A percentile compares a stretch with the other conserved stretches of the same genome.
Evolutionary conservation across 2,888 invertebrate genomes (phyloP).

Genomic region (Apamea crenata): DNA sequence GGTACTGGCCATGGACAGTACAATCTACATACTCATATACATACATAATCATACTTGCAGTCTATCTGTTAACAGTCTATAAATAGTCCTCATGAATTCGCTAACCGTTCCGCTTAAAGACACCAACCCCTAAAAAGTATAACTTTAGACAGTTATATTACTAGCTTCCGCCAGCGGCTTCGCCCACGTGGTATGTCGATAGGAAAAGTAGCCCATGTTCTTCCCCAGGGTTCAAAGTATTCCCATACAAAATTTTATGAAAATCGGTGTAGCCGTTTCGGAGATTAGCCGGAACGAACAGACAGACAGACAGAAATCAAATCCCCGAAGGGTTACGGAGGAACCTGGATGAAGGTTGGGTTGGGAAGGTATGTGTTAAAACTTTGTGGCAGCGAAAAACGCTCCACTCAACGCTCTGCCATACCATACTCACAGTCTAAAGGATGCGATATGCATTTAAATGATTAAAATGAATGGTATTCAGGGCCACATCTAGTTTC

Average conservation of each 20-base stretch:
- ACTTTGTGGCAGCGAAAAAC: background rate
- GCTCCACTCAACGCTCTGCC: background rate
- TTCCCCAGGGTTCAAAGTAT: no score
- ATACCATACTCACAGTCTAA: conserved; percentile 2
- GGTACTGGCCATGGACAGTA: no score
- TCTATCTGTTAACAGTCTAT: background rate
- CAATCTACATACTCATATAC: no score
- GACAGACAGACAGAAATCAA: no score
- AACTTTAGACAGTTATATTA: no score
- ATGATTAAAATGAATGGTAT: conserved; percentile 51
- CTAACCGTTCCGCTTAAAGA: background rate
- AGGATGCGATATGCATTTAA: conserved; percentile 52
- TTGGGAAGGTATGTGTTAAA: background rate
- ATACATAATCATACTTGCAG: no score
- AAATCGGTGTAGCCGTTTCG: no score
- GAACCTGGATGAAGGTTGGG: background rate
- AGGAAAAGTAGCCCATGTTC: no score
- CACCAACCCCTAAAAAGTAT: background rate
- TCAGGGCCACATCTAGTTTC: conserved; percentile 60
- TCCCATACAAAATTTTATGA: background rate
- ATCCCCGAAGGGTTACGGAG: background rate
- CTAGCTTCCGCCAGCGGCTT: no score
- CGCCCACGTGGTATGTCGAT: no score
- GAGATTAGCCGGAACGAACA: no score
- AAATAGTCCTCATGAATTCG: background rate